Evolutionary conservation across 2,113 vertebrate species (phyloP).

Genomic region (Dromaius novaehollandiae): DNA sequence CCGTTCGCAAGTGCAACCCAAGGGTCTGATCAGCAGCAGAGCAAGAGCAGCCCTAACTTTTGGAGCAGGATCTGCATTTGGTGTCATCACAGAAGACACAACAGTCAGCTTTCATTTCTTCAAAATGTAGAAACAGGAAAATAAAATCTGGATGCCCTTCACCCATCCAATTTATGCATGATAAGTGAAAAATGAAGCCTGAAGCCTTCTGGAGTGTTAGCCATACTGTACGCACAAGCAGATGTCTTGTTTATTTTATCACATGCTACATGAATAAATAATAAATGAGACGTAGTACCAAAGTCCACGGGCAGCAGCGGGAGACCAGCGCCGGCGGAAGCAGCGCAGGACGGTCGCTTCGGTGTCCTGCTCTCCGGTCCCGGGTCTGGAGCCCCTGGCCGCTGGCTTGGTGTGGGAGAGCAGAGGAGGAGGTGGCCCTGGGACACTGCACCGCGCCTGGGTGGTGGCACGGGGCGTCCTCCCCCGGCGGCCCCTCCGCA

Average conservation of each 20-base stretch:
- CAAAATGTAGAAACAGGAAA: neutral
- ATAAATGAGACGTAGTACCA: neutral
- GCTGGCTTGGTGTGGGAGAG: too few relatives aligned
- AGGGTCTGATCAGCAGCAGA: neutral
- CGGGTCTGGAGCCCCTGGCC: too few relatives aligned
- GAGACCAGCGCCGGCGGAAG: neutral
- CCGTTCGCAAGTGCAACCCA: neutral
- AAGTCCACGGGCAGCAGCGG: neutral
- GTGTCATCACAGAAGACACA: neutral
- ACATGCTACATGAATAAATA: neutral
- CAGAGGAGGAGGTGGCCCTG: too few relatives aligned
- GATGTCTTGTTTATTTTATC: neutral
- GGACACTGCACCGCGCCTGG: too few relatives aligned
- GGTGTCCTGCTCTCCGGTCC: too few relatives aligned
- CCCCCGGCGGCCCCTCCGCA: too few relatives aligned
- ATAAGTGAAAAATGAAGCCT: neutral
- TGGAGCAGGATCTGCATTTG: neutral
- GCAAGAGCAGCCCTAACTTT: neutral
- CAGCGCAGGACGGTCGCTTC: too few relatives aligned
- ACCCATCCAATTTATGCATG: neutral
- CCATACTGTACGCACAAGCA: neutral
- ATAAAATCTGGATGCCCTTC: neutral
- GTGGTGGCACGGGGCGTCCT: too few relatives aligned
- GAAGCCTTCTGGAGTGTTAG: constrained; percentile 21
- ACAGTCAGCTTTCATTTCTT: neutral